Conservation (phyloP, 1,140 invertebrate genomes). For the Bombus affinis region DNA sequence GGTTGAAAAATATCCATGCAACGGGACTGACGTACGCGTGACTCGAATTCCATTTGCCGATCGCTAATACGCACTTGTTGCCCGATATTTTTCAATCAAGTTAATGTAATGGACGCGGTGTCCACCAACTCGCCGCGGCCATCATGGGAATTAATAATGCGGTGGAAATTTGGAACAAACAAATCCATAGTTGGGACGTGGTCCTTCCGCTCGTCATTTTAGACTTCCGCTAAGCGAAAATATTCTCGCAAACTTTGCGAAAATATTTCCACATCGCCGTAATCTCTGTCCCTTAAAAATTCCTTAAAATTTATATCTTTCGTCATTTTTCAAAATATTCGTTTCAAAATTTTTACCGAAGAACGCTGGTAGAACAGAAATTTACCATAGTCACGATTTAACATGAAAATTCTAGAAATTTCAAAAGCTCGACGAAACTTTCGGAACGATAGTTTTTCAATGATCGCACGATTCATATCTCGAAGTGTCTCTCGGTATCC, state of each 20-base stretch:
- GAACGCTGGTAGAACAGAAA: background rate
- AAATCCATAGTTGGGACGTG: background rate
- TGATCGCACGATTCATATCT: background rate
- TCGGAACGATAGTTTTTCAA: background rate
- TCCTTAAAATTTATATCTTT: background rate
- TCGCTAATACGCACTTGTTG: conserved; percentile 38
- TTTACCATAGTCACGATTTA: background rate
- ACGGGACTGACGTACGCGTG: background rate
- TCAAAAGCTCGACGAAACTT: background rate
- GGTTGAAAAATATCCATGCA: background rate
- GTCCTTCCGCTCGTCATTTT: background rate
- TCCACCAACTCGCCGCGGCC: background rate
- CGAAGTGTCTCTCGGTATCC: too few relatives aligned
- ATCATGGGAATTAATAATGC: conserved; percentile 11
- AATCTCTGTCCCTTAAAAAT: background rate
- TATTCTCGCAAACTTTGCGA: too few relatives aligned
- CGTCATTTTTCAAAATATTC: background rate
- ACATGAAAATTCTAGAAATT: background rate
- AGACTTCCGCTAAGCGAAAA: background rate
- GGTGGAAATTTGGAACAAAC: conserved; percentile 23
- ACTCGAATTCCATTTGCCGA: conserved; percentile 28
- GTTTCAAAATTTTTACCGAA: background rate
- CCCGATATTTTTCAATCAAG: conserved; percentile 30
- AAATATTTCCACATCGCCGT: background rate
- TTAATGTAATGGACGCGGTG: conserved; percentile 9